These are phyloP conservation scores for Xenentodon cancila DNA, from an alignment of 2,797 vertebrate species.

Conservation along the genomic window DNA sequence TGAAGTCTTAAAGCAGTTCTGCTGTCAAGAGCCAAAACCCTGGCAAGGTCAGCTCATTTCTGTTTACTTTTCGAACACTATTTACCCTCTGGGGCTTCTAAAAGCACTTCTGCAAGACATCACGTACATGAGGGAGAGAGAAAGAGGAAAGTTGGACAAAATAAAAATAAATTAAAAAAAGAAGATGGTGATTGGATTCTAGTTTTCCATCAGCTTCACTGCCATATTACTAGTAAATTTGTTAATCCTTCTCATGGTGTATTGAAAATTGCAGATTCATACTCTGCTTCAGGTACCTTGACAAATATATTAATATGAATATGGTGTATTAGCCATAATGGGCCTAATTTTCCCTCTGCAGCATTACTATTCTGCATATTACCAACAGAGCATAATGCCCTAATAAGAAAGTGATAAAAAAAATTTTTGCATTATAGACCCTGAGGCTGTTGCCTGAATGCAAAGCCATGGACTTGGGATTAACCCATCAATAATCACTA, in stretches of 20 bases:
- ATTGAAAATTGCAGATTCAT: constrained; percentile 45
- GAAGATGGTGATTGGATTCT: constrained; percentile 44
- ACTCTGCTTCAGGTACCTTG: constrained; percentile 40
- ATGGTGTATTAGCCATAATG: constrained; percentile 63
- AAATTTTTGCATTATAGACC: constrained; percentile 64
- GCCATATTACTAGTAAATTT: constrained; percentile 39
- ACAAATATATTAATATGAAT: constrained; percentile 50
- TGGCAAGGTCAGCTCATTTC: constrained; percentile 93
- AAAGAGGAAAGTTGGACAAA: constrained; percentile 49
- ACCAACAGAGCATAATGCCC: constrained; percentile 61
- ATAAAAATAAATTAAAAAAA: constrained; percentile 43
- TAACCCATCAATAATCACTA: constrained; percentile 99
- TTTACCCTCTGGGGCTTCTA: constrained; percentile 93
- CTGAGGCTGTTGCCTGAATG: constrained; percentile 81
- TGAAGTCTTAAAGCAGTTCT: constrained; percentile 90
- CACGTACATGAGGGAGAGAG: constrained; percentile 80
- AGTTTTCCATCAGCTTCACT: constrained; percentile 41
- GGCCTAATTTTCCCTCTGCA: constrained; percentile 55
- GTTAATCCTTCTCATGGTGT: constrained; percentile 38
- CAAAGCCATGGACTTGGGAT: constrained; percentile 91
- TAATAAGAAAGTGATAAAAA: constrained; percentile 64
- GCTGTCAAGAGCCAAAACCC: constrained; percentile 91
- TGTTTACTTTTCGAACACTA: constrained; percentile 93
- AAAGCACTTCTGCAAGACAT: constrained; percentile 93
- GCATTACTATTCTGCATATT: constrained; percentile 53